A percentile compares a stretch with the other conserved stretches of the same genome.
Evolutionary conservation across 1,140 invertebrate genomes (phyloP).

Genomic region (Zaprionus vittiger): DNA sequence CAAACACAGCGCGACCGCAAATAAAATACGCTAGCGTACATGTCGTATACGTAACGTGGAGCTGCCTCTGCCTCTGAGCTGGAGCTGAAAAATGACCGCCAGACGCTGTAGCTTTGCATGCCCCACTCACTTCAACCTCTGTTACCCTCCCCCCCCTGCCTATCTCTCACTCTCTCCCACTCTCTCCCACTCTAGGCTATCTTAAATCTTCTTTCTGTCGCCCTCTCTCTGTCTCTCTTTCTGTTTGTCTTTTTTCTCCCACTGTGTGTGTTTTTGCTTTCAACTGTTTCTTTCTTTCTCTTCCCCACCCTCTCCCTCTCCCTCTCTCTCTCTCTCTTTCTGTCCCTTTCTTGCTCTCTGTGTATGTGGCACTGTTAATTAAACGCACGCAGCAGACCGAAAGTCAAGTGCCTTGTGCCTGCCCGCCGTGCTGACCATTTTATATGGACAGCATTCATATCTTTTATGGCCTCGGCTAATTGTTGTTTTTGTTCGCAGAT

Average conservation of each 20-base stretch:
- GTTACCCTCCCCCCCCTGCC: background rate
- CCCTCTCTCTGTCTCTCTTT: constrained; percentile 3
- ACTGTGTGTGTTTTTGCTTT: constrained; percentile 74
- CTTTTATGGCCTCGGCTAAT: constrained; percentile 73
- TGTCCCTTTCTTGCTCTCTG: background rate
- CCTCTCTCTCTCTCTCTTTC: background rate
- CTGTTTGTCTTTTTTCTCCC: constrained; percentile 5
- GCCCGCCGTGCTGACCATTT: constrained; percentile 14
- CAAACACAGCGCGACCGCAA: constrained; percentile 59
- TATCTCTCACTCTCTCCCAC: constrained; percentile 12
- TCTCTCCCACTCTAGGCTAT: constrained; percentile 24
- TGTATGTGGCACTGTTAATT: constrained; percentile 57
- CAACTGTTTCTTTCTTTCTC: constrained; percentile 55
- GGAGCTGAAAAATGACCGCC: constrained; percentile 71
- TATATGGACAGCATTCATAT: constrained; percentile 57
- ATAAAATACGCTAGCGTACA: constrained; percentile 64
- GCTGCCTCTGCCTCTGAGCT: constrained; percentile 44
- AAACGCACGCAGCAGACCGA: constrained; percentile 57
- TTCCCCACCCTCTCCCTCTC: background rate
- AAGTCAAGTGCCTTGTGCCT: constrained; percentile 65
- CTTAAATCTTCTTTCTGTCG: constrained; percentile 54
- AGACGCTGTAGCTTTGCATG: constrained; percentile 59
- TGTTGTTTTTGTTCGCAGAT: constrained; percentile 52
- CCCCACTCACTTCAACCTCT: constrained; percentile 21
- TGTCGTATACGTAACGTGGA: constrained; percentile 74